These are phyloP conservation scores for Apamea anceps DNA, from an alignment of 2,888 invertebrate species.

Conservation along the genomic window DNA sequence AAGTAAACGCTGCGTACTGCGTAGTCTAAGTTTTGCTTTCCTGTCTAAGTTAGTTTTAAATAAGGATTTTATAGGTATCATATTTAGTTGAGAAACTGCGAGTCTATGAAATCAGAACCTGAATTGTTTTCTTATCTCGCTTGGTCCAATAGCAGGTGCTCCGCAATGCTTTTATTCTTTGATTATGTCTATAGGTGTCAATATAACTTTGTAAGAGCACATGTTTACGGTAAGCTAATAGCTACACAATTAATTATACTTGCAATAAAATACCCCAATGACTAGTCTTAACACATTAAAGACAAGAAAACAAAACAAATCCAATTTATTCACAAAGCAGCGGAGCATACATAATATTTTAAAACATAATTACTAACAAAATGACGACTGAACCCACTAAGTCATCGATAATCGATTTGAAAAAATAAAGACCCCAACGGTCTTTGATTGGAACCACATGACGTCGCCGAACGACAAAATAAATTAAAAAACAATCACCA, in stretches of 20 bases:
- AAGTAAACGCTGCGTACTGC: conserved; percentile 17
- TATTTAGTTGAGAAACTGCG: conserved; percentile 10
- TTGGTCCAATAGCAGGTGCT: conserved; percentile 1
- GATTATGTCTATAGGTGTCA: background rate
- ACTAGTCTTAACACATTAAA: background rate
- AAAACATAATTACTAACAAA: conserved; percentile 46
- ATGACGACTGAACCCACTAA: conserved; percentile 58
- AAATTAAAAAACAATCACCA: conserved; percentile 90
- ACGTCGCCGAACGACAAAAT: conserved; percentile 85
- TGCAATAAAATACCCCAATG: background rate
- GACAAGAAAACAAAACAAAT: conserved; percentile 11
- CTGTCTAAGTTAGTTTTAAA: conserved; percentile 19
- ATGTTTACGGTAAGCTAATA: background rate
- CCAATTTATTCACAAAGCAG: conserved; percentile 29
- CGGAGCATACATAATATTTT: conserved; percentile 27
- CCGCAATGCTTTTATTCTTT: background rate
- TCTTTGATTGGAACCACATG: conserved; percentile 89
- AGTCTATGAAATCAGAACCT: conserved; percentile 20
- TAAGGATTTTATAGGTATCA: background rate
- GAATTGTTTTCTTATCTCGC: conserved; percentile 3
- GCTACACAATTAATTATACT: background rate
- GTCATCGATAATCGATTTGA: conserved; percentile 73
- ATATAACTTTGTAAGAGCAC: background rate
- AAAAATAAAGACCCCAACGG: conserved; percentile 81
- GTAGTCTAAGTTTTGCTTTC: conserved; percentile 36